Conservation (phyloP, 2,888 invertebrate species). For the Acanthosepion lycidas region DNA sequence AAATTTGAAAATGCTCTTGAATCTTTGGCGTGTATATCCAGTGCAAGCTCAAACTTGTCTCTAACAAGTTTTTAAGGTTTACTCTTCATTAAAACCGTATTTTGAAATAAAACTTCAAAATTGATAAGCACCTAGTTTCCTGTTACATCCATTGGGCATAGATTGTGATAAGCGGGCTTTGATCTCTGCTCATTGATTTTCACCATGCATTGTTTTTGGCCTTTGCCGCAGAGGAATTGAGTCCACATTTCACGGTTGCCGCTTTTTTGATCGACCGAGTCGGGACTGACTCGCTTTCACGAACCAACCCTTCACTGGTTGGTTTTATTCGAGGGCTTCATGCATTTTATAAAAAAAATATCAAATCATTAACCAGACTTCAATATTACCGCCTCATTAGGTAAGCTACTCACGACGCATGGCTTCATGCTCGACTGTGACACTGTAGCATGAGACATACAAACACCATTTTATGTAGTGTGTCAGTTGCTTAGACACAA, state of each 20-base stretch:
- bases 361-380: neutral
- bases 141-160: neutral
- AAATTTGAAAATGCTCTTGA: too few species aligned
- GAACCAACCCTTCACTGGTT: neutral
- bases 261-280: neutral
- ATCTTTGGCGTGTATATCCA: neutral
- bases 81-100: neutral
- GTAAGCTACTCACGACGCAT: neutral
- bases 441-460: neutral
- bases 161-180: neutral
- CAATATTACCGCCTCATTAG: neutral
- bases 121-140: neutral
- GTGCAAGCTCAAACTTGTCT: neutral
- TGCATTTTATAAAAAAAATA: neutral
- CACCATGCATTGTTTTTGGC: neutral
- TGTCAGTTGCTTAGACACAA: neutral
- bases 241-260: neutral
- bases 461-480: neutral
- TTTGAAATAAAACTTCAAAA: neutral
- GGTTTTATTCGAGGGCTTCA: neutral
- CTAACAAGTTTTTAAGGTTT: neutral
- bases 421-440: neutral
- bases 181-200: neutral
- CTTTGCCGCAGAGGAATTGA: neutral
- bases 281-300: neutral